These are phyloP conservation scores for Ylistrum balloti DNA, from an alignment of 1,140 invertebrate genomes.

Conservation along the genomic window DNA sequence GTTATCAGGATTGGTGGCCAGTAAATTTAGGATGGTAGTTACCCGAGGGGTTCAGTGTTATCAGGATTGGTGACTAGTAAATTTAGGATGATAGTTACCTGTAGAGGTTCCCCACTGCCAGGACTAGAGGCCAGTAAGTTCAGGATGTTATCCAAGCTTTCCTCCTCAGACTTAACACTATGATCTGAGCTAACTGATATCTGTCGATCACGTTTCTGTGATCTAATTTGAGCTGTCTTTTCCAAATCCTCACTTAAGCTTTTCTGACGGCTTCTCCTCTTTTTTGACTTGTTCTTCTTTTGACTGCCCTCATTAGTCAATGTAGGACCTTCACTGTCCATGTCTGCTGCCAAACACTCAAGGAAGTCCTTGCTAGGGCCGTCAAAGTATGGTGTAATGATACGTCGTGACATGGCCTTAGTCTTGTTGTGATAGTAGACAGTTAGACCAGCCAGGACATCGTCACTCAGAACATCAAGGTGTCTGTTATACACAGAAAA, in stretches of 20 bases:
- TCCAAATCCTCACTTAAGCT: conserved; percentile 69
- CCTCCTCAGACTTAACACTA: conserved; percentile 69
- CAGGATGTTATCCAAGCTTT: conserved; percentile 36
- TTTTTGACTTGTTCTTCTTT: conserved; percentile 70
- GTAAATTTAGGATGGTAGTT: no score
- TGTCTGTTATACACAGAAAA: no score
- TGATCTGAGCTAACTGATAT: conserved; percentile 72
- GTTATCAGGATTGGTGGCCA: no score
- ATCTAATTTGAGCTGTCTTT: conserved; percentile 53
- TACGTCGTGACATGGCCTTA: conserved; percentile 83
- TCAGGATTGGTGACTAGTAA: no score
- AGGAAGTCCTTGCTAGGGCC: conserved; percentile 85
- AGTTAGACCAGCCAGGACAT: conserved; percentile 85
- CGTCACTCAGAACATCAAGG: conserved; percentile 85
- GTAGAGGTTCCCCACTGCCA: background rate
- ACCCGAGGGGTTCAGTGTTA: no score
- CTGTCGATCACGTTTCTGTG: conserved; percentile 61
- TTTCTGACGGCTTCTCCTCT: conserved; percentile 69
- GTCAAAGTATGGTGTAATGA: conserved; percentile 86
- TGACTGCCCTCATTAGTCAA: conserved; percentile 22
- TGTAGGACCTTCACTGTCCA: conserved; percentile 80
- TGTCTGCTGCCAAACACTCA: conserved; percentile 81
- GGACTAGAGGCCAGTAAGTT: conserved; percentile 48
- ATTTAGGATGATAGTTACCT: no score
- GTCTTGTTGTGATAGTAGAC: conserved; percentile 85